A percentile compares a stretch with the other conserved stretches of the same genome.
phyloP scores from a whole-genome alignment of 2,113 vertebrate genomes.

The Actinemys pallida region DNA sequence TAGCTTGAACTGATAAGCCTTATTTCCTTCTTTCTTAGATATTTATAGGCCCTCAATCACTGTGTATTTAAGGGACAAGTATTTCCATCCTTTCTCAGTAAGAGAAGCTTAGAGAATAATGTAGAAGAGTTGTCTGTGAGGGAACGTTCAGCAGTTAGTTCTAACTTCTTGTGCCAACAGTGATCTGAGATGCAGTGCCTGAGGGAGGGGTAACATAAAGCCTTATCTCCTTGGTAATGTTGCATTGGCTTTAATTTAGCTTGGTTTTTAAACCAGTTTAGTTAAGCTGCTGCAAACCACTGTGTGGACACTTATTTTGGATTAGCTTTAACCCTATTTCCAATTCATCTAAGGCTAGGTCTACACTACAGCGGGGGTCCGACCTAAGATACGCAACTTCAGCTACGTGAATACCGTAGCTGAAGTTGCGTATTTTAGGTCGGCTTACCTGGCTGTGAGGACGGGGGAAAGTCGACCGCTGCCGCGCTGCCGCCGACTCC shows the following conservation, averaged over 20 bases:
- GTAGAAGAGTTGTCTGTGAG: neutral
- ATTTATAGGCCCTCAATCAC: neutral
- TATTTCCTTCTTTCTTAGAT: neutral
- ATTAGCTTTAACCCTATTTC: neutral
- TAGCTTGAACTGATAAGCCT: neutral
- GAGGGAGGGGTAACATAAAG: neutral
- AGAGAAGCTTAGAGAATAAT: neutral
- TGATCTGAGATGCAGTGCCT: accelerated
- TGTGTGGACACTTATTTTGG: neutral
- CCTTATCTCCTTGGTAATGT: neutral
- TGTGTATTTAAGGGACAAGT: neutral
- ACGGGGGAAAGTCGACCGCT: too few species aligned
- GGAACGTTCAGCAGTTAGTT: neutral
- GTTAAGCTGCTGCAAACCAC: neutral
- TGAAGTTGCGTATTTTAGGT: too few species aligned
- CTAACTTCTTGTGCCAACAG: neutral
- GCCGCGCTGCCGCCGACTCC: too few species aligned
- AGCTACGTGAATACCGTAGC: too few species aligned
- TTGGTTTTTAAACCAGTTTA: neutral
- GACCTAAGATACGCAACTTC: too few species aligned
- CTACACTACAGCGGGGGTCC: too few species aligned
- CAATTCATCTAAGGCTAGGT: neutral
- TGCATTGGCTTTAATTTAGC: neutral
- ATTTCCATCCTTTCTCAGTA: neutral
- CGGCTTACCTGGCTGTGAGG: too few species aligned